Evolutionary conservation across 2,888 invertebrate genomes (phyloP), one percentile per base, ranked within the genome.

Genomic region (Schizotus pectinicornis): DNA sequence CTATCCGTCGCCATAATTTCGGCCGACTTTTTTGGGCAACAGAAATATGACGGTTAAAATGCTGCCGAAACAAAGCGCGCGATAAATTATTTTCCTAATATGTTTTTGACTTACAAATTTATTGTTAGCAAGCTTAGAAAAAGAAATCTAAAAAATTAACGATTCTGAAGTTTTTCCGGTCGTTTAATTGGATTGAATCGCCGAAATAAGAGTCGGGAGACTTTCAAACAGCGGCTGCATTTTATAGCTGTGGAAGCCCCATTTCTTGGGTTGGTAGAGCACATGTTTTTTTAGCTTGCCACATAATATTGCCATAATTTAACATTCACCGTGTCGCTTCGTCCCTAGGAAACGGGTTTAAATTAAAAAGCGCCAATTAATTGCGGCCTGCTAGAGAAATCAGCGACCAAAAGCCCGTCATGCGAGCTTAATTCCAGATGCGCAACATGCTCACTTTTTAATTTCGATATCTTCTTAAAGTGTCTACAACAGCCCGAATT

Each of bases 101-200:
- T 77, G 77, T 71, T 77, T 74, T 69, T 77, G 77, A 77, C 77
- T 77, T 67, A 73, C 67, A 66, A 77, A 77, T 77, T 77, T 77
- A 77, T 76, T 72, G 74, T 74, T 69, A 71, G 74, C 71, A 68
- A 67, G 68, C 65, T 67, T 64, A 63, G 30, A 53, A 38, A 12
- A 31, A 38, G 38, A 49, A n/a, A 54, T 57, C 59, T 56, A 78
- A 77, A 77, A 77, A 78, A 76, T 76, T 77, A 78, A 77, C 77
- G 77, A 76, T 77, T 75, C 70, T 65, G 66, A 74, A 75, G 75
- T 77, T 78, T 78, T 78, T 77, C 76, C 76, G 75, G 74, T 73
- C 76, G 76, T 78, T 78, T 78, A 78, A 78, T 78, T 78, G 77
- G 75, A 77, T 75, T 70, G 76, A 77, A 76, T 75, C 68, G 75